These are phyloP conservation scores for Cyclophora punctaria DNA, from an alignment of 2,888 invertebrate genomes.

Conservation along the genomic window DNA sequence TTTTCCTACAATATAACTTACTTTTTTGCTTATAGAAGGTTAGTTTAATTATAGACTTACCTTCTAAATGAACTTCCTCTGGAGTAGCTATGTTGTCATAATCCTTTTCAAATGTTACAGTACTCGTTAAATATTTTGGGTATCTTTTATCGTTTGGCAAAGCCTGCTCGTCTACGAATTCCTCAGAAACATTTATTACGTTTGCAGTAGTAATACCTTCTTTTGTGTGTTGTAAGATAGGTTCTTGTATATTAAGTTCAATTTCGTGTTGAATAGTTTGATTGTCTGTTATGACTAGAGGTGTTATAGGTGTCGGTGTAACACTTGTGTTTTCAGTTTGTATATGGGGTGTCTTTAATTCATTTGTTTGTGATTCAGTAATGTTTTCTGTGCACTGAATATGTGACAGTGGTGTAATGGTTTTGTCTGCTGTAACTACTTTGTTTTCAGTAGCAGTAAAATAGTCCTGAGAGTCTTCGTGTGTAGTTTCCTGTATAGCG, in stretches of 20 bases:
- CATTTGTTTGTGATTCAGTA: slow-evolving; percentile 36
- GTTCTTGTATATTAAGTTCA: slow-evolving; percentile 37
- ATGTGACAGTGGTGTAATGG: slow-evolving; percentile 45
- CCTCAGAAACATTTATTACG: slow-evolving; percentile 46
- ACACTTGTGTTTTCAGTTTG: slow-evolving; percentile 36
- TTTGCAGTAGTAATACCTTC: slow-evolving; percentile 42
- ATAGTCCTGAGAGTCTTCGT: slow-evolving; percentile 40
- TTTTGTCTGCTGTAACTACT: slow-evolving; percentile 39
- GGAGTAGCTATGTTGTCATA: slow-evolving; percentile 43
- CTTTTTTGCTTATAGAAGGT: no score
- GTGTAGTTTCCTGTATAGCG: slow-evolving; percentile 49
- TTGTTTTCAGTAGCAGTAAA: slow-evolving; percentile 33
- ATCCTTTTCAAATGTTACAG: slow-evolving; percentile 32
- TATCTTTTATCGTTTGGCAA: slow-evolving; percentile 31
- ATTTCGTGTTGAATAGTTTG: slow-evolving; percentile 53
- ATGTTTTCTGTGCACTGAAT: slow-evolving; percentile 56
- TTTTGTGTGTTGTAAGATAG: slow-evolving; percentile 38
- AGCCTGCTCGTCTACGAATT: slow-evolving; percentile 49
- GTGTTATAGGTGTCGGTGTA: slow-evolving; percentile 43
- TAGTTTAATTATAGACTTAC: slow-evolving; percentile 32
- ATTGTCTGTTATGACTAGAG: slow-evolving; percentile 53
- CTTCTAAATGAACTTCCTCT: slow-evolving; percentile 40
- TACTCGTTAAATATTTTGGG: slow-evolving; percentile 33
- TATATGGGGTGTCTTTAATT: slow-evolving; percentile 34
- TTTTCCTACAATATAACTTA: no score